A percentile compares a stretch with the other conserved stretches of the same genome.
Evolutionary conservation across 2,797 vertebrate genomes (phyloP).

Genomic region (Chromis chromis): DNA sequence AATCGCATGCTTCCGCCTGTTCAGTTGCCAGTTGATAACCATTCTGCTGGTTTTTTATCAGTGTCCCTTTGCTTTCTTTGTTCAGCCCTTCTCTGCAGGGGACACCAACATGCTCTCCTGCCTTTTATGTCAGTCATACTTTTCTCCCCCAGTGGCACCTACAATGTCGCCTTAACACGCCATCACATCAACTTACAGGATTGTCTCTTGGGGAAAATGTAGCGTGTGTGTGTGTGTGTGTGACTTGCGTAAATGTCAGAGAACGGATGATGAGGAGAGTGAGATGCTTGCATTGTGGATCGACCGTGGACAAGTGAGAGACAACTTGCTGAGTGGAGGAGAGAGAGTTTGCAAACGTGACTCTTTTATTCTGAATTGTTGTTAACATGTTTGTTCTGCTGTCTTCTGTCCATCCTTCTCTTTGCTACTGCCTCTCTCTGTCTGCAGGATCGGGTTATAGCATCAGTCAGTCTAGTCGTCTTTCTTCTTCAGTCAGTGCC

Average conservation of each 20-base stretch:
- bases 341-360: not conserved
- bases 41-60: conserved; percentile 54
- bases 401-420: conserved; percentile 11
- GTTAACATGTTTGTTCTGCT: conserved; percentile 15
- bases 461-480: conserved; percentile 92
- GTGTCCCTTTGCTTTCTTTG: conserved; percentile 49
- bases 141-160: conserved; percentile 56
- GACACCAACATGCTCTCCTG: conserved; percentile 41
- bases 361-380: not conserved
- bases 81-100: conserved; percentile 56
- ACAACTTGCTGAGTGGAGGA: conserved; percentile 4
- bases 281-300: conserved; percentile 3
- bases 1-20: conserved; percentile 82
- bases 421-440: conserved; percentile 8
- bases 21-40: conserved; percentile 65
- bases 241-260: conserved; percentile 25
- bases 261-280: conserved; percentile 30
- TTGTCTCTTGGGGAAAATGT: conserved; percentile 47
- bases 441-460: conserved; percentile 88
- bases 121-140: conserved; percentile 57
- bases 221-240: not conserved
- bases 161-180: conserved; percentile 64
- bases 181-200: conserved; percentile 68
- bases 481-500: conserved; percentile 96
- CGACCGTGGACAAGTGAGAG: conserved; percentile 14